phyloP scores from a whole-genome alignment of 1,140 invertebrate genomes.

The Drosophila arawakana region DNA sequence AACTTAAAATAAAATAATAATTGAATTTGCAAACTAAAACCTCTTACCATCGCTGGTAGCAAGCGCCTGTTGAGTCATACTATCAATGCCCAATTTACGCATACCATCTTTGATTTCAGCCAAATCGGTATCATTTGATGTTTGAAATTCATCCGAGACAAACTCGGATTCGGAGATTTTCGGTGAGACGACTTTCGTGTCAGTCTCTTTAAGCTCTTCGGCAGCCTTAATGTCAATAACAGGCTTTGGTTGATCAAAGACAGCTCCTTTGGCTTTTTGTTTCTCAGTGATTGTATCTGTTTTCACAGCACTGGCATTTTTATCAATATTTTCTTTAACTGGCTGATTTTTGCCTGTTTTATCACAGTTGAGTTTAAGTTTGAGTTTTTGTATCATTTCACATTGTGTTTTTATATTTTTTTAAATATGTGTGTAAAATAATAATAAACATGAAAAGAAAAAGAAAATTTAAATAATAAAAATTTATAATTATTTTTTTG shows the following conservation, averaged over 20 bases:
- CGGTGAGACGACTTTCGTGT: conserved; percentile 34
- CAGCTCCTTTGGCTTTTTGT: conserved; percentile 10
- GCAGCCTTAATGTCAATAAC: conserved; percentile 38
- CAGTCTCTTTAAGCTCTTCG: conserved; percentile 21
- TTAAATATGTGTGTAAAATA: conserved; percentile 49
- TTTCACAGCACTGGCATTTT: conserved; percentile 13
- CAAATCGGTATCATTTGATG: conserved; percentile 86
- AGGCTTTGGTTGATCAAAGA: conserved; percentile 56
- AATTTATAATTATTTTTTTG: not conserved
- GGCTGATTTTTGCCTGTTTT: conserved; percentile 34
- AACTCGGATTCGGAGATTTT: conserved; percentile 86
- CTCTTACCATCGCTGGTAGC: conserved; percentile 80
- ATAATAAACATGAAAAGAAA: conserved; percentile 52
- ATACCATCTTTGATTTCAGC: conserved; percentile 89
- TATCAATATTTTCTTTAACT: conserved; percentile 38
- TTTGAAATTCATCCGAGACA: conserved; percentile 89
- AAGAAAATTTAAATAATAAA: conserved; percentile 21
- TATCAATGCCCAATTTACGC: conserved; percentile 87
- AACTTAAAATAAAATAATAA: conserved; percentile 21
- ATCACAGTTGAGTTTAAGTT: conserved; percentile 49
- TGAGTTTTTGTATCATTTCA: conserved; percentile 22
- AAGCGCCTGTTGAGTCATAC: conserved; percentile 78
- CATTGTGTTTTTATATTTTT: conserved; percentile 19
- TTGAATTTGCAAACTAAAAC: conserved; percentile 37
- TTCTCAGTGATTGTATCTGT: conserved; percentile 30